Evolutionary conservation across 2,797 vertebrate species (phyloP).

Genomic region (Gymnodraco acuticeps): DNA sequence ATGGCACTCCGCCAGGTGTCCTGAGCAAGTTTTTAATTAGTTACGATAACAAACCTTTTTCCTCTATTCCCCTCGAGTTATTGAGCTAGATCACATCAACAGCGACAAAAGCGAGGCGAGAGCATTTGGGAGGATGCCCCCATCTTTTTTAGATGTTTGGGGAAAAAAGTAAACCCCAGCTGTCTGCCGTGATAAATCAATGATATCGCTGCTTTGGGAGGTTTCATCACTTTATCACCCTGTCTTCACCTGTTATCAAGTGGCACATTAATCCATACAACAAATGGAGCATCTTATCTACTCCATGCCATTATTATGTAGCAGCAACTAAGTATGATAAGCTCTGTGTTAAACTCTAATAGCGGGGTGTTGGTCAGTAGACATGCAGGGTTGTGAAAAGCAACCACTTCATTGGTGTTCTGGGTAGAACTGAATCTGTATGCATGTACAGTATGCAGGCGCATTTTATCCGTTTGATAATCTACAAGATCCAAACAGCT

Average conservation of each 20-base stretch:
- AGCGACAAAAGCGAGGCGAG: constrained; percentile 27
- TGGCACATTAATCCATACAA: constrained; percentile 56
- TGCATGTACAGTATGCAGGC: constrained; percentile 15
- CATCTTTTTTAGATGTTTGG: constrained; percentile 39
- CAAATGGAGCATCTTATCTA: constrained; percentile 64
- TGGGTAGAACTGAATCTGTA: constrained; percentile 19
- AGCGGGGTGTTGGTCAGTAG: neutral
- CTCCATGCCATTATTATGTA: constrained; percentile 40
- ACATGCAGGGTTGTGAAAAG: constrained; percentile 6
- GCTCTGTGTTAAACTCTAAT: constrained; percentile 21
- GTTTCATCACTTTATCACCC: constrained; percentile 49
- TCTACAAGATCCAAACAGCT: constrained; percentile 33
- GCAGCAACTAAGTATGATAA: constrained; percentile 29
- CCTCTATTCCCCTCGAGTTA: constrained; percentile 52
- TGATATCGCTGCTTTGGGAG: constrained; percentile 46
- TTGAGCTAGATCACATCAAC: constrained; percentile 51
- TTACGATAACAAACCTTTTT: constrained; percentile 66
- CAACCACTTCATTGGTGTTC: constrained; percentile 7
- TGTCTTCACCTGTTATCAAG: constrained; percentile 41
- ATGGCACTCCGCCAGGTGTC: constrained; percentile 70
- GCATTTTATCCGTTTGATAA: constrained; percentile 43
- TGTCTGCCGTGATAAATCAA: constrained; percentile 52
- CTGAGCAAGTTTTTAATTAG: constrained; percentile 77
- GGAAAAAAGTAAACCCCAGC: constrained; percentile 27
- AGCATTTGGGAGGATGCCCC: constrained; percentile 37